Percentiles rank a stretch among this genome's conserved stretches.
phyloP scores from a whole-genome alignment of 2,888 invertebrate species.

The Trisateles emortualis region DNA sequence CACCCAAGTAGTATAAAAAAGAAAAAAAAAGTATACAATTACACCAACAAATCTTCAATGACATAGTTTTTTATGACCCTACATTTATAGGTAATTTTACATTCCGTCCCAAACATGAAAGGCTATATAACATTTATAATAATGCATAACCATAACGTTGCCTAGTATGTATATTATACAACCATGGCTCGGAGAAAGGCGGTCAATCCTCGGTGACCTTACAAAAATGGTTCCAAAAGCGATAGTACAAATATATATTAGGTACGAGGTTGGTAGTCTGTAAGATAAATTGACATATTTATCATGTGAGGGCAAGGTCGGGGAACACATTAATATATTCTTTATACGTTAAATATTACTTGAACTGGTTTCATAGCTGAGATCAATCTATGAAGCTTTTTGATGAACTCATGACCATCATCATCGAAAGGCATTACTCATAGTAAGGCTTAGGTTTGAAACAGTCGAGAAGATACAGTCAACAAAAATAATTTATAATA shows the following conservation, averaged over 20 bases:
- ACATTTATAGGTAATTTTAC: no score
- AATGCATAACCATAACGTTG: no score
- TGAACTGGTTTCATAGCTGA: not conserved
- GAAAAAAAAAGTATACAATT: no score
- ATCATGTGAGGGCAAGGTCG: slow-evolving; percentile 29
- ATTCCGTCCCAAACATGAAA: no score
- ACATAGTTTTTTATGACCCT: no score
- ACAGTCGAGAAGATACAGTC: no score
- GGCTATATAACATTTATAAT: no score
- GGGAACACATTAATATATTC: slow-evolving; percentile 13
- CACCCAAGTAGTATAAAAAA: no score
- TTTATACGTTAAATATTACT: slow-evolving; percentile 7
- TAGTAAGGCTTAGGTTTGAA: not conserved
- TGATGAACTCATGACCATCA: not conserved
- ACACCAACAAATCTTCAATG: no score
- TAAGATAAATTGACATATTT: slow-evolving; percentile 27
- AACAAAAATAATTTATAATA: no score
- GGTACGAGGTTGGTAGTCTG: slow-evolving; percentile 10
- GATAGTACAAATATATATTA: slow-evolving; percentile 21
- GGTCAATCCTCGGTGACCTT: slow-evolving; percentile 6
- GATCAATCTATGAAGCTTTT: not conserved
- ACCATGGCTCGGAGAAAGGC: not conserved
- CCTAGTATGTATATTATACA: no score
- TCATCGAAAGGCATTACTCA: not conserved
- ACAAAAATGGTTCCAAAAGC: slow-evolving; percentile 27